These are phyloP conservation scores for Epinephelus malabaricus DNA, from an alignment of 2,797 vertebrate species.

Conservation along the genomic window DNA sequence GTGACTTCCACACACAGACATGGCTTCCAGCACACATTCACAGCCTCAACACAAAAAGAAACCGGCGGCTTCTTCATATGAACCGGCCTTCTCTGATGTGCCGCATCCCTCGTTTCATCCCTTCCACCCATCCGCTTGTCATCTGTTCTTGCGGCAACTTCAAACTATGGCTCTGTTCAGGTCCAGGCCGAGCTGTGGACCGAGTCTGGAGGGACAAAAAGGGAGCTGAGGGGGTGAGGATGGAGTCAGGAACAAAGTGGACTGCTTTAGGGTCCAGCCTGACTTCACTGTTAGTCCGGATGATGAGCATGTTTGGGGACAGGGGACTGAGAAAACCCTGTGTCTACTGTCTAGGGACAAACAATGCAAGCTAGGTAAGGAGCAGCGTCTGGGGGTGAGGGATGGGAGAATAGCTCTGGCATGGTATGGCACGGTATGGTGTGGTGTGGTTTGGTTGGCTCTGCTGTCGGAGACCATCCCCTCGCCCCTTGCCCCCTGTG, in stretches of 20 bases:
- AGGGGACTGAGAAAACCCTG: slow-evolving; percentile 1
- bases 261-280: slow-evolving; percentile 29
- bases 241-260: slow-evolving; percentile 21
- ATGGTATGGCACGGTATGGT: slow-evolving; percentile 74
- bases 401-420: slow-evolving; percentile 43
- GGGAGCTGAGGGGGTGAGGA: slow-evolving; percentile 22
- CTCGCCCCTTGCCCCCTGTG: slow-evolving; percentile 68
- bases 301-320: slow-evolving; percentile 1
- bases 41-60: slow-evolving; percentile 61
- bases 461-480: slow-evolving; percentile 70
- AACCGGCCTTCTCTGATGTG: slow-evolving; percentile 62
- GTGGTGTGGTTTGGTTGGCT: slow-evolving; percentile 73
- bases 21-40: slow-evolving; percentile 49
- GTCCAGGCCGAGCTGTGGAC: slow-evolving; percentile 64
- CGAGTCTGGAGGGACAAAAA: slow-evolving; percentile 42
- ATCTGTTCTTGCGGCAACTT: slow-evolving; percentile 62
- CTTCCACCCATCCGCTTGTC: slow-evolving; percentile 50
- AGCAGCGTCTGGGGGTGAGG: slow-evolving; percentile 21
- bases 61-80: slow-evolving; percentile 63
- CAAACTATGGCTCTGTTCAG: slow-evolving; percentile 66
- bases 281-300: slow-evolving; percentile 20
- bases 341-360: slow-evolving; percentile 25
- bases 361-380: slow-evolving; percentile 26
- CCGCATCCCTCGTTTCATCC: slow-evolving; percentile 66
- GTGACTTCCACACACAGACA: slow-evolving; percentile 51